Conservation (phyloP, 2,797 vertebrate genomes). For the Propithecus perrieri region DNA sequence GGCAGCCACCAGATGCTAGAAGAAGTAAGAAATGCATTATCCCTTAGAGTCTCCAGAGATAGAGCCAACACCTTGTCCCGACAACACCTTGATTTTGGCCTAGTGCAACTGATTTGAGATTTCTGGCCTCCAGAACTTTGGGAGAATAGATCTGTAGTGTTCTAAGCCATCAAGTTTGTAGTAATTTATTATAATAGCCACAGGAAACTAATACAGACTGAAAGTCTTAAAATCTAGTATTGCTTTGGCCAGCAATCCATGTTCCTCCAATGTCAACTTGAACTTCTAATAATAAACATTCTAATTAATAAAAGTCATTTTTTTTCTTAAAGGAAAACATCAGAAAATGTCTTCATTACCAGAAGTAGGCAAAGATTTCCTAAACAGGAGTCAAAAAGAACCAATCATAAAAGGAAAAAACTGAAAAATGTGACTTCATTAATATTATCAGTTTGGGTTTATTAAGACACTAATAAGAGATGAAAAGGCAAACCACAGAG, state of each 20-base stretch:
- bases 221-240: neutral
- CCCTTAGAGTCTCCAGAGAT: neutral
- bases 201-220: neutral
- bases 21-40: neutral
- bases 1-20: neutral
- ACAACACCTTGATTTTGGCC: neutral
- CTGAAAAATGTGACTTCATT: neutral
- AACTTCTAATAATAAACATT: neutral
- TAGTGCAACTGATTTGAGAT: neutral
- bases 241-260: neutral
- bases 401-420: neutral
- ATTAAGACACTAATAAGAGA: neutral
- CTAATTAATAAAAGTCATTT: neutral
- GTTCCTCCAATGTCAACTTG: neutral
- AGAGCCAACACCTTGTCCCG: neutral
- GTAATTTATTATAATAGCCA: neutral
- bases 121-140: neutral
- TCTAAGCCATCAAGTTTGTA: neutral
- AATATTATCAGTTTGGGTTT: neutral
- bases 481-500: neutral
- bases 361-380: neutral
- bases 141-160: neutral
- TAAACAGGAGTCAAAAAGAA: neutral
- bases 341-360: neutral
- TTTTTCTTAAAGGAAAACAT: neutral